Evolutionary conservation across 2,888 invertebrate species (phyloP), one percentile per base, ranked within the genome.

Genomic region (Julus scandinavius): DNA sequence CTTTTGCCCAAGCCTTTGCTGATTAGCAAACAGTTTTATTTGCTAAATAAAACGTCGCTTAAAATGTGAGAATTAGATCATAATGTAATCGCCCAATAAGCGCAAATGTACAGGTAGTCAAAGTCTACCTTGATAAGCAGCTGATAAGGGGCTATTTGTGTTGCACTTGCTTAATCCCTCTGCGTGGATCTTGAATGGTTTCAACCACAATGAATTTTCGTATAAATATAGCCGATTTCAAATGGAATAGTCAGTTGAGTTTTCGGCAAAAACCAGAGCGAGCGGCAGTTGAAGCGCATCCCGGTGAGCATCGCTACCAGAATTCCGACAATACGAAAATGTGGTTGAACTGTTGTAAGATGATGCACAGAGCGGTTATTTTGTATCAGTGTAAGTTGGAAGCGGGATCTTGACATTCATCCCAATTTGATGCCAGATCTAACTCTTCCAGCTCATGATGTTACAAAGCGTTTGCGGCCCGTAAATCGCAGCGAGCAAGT

Each of bases 401-500:
- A 94, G 94, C 93, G 93, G 93, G 95, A 94, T 95, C 94, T 94
- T 92, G 94, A 93, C 94, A 94, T 91, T 90, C 89, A 83, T 91
- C 91, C 91, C 41, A 83, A 13, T 29, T 87, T 88, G 90, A 91
- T 95, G 95, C 94, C 95, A 95, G 95, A 95, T 95, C 95, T 95
- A 95, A 94, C 94, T 95, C 95, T 95, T 95, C 95, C 95, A 95
- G 94, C 95, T 95, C 94, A 94, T 92, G 91, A 89, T 89, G 91
- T 88, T 88, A 63, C 87, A 89, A 88, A 86, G 58, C 49, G 72
- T 41, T 54, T 72, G 41, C 41, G 72, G 50, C 63, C 38, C 17
- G 17, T 7, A 41, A n/a, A 29, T 86, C 45, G 63, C 50, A 88
- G 7, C 86, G 85, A 49, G 50, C 45, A 85, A 63, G 49, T 49